Percentiles rank a stretch among this genome's conserved stretches.
These are phyloP conservation scores for Lasius platythorax DNA, from an alignment of 2,888 invertebrate genomes.

Conservation along the genomic window DNA sequence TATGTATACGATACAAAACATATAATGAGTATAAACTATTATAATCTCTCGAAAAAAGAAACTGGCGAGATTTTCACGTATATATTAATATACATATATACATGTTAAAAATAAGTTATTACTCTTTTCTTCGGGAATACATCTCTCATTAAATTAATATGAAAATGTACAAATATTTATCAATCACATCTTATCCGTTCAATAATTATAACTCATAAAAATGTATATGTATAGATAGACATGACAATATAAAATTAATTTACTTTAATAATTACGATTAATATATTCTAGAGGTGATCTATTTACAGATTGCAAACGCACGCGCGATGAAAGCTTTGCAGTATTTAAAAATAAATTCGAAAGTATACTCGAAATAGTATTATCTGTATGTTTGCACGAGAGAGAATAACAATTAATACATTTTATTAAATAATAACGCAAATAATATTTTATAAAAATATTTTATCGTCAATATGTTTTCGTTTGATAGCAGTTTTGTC, in stretches of 20 bases:
- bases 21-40: neutral
- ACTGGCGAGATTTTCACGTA: neutral
- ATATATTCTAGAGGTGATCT: neutral
- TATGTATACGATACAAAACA: neutral
- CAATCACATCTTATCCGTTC: neutral
- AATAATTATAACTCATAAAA: neutral
- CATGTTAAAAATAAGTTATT: neutral
- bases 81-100: neutral
- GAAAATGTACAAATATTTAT: neutral
- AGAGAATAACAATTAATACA: neutral
- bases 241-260: neutral
- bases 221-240: neutral
- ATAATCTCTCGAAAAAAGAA: neutral
- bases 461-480: neutral
- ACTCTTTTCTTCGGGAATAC: neutral
- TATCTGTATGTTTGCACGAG: neutral
- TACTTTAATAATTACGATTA: neutral
- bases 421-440: neutral
- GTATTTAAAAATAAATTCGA: neutral
- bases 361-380: neutral
- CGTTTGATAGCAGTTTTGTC: neutral
- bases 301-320: neutral
- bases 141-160: neutral
- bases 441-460: neutral
- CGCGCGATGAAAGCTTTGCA: neutral